Conservation (phyloP, 2,113 vertebrate genomes). For the Gymnarchus niloticus region DNA sequence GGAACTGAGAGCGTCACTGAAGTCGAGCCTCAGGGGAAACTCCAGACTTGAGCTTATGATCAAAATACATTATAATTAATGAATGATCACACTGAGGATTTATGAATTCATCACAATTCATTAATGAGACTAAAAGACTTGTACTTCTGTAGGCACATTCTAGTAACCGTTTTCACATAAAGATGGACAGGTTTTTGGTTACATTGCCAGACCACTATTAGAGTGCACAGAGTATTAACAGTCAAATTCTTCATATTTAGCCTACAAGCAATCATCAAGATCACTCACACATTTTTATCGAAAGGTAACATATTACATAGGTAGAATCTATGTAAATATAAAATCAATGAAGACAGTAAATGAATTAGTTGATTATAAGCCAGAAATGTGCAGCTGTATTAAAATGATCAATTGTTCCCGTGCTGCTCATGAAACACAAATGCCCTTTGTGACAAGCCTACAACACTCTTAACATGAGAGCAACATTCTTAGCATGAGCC, state of each 20-base stretch:
- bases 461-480: neutral
- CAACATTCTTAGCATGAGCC: neutral
- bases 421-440: neutral
- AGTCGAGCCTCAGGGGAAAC: conserved; percentile 8
- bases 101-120: neutral
- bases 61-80: neutral
- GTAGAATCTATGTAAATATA: neutral
- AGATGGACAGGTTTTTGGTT: neutral
- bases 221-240: neutral
- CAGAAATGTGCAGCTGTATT: neutral
- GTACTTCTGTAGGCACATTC: neutral
- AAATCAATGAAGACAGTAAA: neutral
- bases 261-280: neutral
- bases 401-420: neutral
- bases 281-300: neutral
- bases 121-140: neutral
- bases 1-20: neutral
- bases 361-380: too few relatives aligned
- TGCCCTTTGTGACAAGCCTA: neutral
- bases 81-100: neutral
- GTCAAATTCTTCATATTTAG: neutral
- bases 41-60: neutral
- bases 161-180: neutral
- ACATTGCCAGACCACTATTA: neutral
- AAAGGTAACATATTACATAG: neutral